phyloP scores from a whole-genome alignment of 2,113 vertebrate species.

The Sapayoa aenigma region DNA sequence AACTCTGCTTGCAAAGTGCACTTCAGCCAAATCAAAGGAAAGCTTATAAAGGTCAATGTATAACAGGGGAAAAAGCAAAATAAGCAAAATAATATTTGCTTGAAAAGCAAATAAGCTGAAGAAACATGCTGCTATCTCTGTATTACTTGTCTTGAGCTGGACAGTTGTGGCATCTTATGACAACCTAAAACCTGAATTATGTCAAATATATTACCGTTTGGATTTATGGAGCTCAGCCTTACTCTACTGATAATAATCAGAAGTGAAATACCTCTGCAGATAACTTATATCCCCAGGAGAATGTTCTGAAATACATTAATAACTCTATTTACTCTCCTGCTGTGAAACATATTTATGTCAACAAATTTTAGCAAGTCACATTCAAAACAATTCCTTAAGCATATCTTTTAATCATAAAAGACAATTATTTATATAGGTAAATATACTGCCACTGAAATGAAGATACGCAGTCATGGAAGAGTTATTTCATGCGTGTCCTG shows the following conservation, averaged over 20 bases:
- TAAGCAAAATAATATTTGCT: too few relatives aligned
- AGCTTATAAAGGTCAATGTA: not conserved
- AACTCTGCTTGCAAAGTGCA: not conserved
- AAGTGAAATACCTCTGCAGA: constrained; percentile 9
- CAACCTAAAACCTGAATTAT: not conserved
- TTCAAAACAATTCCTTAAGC: not conserved
- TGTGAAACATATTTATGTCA: not conserved
- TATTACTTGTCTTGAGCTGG: not conserved
- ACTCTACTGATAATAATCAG: not conserved
- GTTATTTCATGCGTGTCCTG: not conserved
- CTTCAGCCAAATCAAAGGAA: not conserved
- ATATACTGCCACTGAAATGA: not conserved
- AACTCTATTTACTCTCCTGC: not conserved
- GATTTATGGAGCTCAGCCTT: not conserved
- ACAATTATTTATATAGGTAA: not conserved
- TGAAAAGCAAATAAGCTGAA: not conserved
- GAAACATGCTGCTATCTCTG: not conserved
- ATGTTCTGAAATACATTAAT: not conserved
- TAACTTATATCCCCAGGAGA: not conserved
- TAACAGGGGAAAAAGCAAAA: not conserved
- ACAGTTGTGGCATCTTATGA: not conserved
- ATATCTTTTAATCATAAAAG: not conserved
- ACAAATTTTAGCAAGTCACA: not conserved
- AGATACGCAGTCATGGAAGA: not conserved
- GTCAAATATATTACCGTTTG: not conserved